Evolutionary conservation across 2,797 vertebrate genomes (phyloP), one percentile per base, ranked within the genome.

Genomic region (Bufotes viridis): DNA sequence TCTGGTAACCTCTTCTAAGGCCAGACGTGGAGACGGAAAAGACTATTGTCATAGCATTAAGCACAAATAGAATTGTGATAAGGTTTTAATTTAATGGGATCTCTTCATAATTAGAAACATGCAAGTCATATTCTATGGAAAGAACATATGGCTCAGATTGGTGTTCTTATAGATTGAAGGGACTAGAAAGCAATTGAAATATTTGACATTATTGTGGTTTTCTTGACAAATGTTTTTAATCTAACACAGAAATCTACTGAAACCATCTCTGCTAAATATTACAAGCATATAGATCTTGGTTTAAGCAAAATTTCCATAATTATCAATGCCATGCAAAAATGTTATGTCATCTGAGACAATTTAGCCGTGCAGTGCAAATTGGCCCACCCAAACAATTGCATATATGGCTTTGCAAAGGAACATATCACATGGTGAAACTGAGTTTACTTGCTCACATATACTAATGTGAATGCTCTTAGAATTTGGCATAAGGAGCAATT

Each of bases 191-290:
- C 26, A 20, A 80, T 84, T 84, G 22, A 24, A 84, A 85, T 88
- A 88, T 74, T 85, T 84, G 15, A 49, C 87, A 86, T 89, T 82
- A 22, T 89, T 89, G 84, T 89, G 88, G 88, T 82, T 89, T 85
- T 81, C 55, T 86, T 65, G 12, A 72, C 81, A 29, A 74, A 75
- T 85, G 69, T 70, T 80, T 84, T 81, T 72, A 58, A 58, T 80
- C 76, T 34, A 80, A 82, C 65, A 80, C 65, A 80, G 57, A 85
- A 13, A 78, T 84, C 84, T 61, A 65, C 26, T 63, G 29, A 80
- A 84, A 34, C 18, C 7, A 34, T 65, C 12, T 49, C 34, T 24
- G 60, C 42, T 65, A 61, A 63, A 65, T 24, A 58, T 13, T 63
- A 81, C 26, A 81, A n/a, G 26, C 26, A 22, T 42, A n/a, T n/a